phyloP scores from a whole-genome alignment of 2,113 vertebrate species.

The Machaerirhynchus nigripectus region DNA sequence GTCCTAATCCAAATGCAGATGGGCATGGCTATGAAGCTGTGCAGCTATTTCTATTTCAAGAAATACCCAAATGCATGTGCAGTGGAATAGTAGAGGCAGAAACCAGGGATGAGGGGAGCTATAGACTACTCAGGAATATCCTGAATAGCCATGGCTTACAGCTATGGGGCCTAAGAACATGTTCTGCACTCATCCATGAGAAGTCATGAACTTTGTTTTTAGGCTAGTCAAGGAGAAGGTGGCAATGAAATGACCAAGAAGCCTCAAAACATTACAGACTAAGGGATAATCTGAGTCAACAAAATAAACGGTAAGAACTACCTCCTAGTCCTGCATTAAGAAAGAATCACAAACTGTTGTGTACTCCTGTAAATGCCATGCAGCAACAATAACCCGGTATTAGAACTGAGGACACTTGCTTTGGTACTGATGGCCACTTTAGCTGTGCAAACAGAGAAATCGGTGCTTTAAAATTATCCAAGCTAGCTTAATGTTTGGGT shows the following conservation, averaged over 20 bases:
- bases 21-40: neutral
- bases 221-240: neutral
- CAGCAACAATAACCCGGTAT: fast-evolving
- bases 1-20: neutral
- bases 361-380: neutral
- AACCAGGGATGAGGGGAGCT: neutral
- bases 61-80: fast-evolving
- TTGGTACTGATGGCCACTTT: neutral
- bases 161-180: neutral
- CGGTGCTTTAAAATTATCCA: neutral
- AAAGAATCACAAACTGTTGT: neutral
- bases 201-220: neutral
- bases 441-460: neutral
- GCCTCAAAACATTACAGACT: neutral
- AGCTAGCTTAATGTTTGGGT: neutral
- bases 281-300: neutral
- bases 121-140: neutral
- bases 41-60: neutral
- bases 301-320: neutral
- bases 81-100: neutral
- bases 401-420: neutral
- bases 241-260: neutral
- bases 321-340: neutral
- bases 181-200: neutral
- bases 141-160: neutral